Evolutionary conservation across 2,888 invertebrate species (phyloP).

Genomic region (Emmelina monodactyla): DNA sequence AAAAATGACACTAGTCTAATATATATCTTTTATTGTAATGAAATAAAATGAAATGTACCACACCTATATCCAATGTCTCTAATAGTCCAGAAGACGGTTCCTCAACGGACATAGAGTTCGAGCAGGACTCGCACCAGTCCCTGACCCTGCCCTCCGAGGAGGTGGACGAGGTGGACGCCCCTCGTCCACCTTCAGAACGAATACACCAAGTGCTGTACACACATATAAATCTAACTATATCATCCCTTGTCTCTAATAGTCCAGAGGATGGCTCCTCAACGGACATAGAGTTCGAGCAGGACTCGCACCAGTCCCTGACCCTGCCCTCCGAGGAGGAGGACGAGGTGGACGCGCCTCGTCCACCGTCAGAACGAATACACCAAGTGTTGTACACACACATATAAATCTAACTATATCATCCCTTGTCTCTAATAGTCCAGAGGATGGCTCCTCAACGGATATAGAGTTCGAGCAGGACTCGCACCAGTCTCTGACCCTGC

Average conservation of each 20-base stretch:
- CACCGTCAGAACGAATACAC: constrained; percentile 24
- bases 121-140: constrained; percentile 40
- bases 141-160: constrained; percentile 36
- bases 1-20: too few species aligned
- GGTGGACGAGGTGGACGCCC: constrained; percentile 23
- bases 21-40: too few species aligned
- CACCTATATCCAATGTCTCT: too few species aligned
- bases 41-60: too few species aligned
- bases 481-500: constrained; percentile 34
- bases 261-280: constrained; percentile 66
- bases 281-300: constrained; percentile 69
- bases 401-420: too few species aligned
- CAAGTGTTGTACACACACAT: constrained; percentile 91
- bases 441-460: constrained; percentile 66
- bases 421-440: too few species aligned
- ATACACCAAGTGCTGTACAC: constrained; percentile 77
- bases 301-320: constrained; percentile 33
- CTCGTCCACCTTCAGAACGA: constrained; percentile 22
- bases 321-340: constrained; percentile 35
- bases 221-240: too few species aligned
- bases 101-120: constrained; percentile 71
- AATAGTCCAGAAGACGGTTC: constrained; percentile 64
- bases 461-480: constrained; percentile 68
- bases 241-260: too few species aligned
- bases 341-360: constrained; percentile 24